Evolutionary conservation across 2,888 invertebrate genomes (phyloP), one percentile per base, ranked within the genome.

Genomic region (Melanostoma mellinum): DNA sequence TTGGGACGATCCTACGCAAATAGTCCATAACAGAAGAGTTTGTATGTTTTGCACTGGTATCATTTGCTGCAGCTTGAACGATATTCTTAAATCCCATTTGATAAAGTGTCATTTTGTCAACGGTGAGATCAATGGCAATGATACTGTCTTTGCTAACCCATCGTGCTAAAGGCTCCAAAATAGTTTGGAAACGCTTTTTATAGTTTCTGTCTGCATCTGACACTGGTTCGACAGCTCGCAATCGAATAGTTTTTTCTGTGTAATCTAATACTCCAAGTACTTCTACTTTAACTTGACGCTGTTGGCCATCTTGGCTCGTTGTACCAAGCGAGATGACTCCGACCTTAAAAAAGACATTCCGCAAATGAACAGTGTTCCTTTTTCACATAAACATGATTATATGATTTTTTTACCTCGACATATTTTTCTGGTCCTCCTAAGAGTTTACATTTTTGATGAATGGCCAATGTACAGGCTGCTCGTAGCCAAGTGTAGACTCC

Each of bases 311-410:
- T 88, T 96, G 96, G 1, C 96, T 95, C 0, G 97, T 96, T 0
- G 97, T 97, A 0, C 97, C 97, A 65, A 97, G 92, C 1, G 97
- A 97, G 86, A 97, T 97, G 0, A 97, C 96, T 4, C 97, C 97
- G 5, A 96, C 90, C 90, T 90, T 9, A 1, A 53, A 55, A 50
- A 48, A 20, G 20, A 20, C 20, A 20, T 20, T 20, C 20, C 20
- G 2, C 6, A 20, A 20, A 20, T 20, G 20, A 20, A 20, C 20
- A 20, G 20, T 20, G 20, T 20, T 1, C 20, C 35, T n/a, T 44
- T 53, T 4, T 10, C 10, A 40, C 40, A 40, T 52, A 61, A 20
- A 38, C 3, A 4, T 42, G 42, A 42, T 9, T 42, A 10, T 20
- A 20, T 20, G 20, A 20, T 20, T 20, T 55, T 6, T 86, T 56